Percentiles rank a stretch among this genome's conserved stretches.
Evolutionary conservation across 2,888 invertebrate species (phyloP).

Genomic region (Andricus quercusramuli): DNA sequence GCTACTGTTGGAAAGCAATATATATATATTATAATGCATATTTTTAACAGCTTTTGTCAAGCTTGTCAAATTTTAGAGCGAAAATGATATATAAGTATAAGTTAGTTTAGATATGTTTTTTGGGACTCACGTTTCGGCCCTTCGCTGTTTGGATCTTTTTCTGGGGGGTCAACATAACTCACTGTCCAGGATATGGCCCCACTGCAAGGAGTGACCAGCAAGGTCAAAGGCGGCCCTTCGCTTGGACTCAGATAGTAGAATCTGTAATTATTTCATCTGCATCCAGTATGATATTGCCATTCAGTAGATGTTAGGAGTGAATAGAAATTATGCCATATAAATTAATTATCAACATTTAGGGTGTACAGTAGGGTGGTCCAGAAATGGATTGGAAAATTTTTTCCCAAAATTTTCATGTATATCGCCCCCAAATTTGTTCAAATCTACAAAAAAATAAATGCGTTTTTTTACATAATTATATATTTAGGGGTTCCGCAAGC

Average conservation of each 20-base stretch:
- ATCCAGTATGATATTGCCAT: slow-evolving; percentile 75
- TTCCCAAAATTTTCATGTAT: no score
- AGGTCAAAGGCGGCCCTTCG: slow-evolving; percentile 73
- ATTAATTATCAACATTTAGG: neutral
- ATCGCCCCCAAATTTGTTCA: no score
- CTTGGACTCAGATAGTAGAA: slow-evolving; percentile 76
- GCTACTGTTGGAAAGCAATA: neutral
- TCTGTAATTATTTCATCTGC: slow-evolving; percentile 75
- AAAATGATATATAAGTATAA: slow-evolving; percentile 8
- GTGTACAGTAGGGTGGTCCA: no score
- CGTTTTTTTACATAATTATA: no score
- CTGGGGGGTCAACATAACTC: slow-evolving; percentile 74
- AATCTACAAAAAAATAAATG: no score
- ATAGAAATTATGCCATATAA: slow-evolving; percentile 48
- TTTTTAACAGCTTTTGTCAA: slow-evolving; percentile 16
- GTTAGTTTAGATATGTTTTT: slow-evolving; percentile 22
- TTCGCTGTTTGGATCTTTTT: slow-evolving; percentile 71
- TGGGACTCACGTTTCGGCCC: slow-evolving; percentile 66
- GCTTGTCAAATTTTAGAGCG: slow-evolving; percentile 11
- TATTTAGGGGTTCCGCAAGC: no score
- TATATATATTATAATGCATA: slow-evolving; percentile 4
- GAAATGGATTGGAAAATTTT: no score
- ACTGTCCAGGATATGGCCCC: slow-evolving; percentile 76
- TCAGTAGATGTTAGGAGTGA: slow-evolving; percentile 61
- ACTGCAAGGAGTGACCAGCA: slow-evolving; percentile 76